Percentiles rank a stretch among this genome's conserved stretches.
These are phyloP conservation scores for Chamaetylas fuelleborni DNA, from an alignment of 2,113 vertebrate genomes.

Conservation along the genomic window DNA sequence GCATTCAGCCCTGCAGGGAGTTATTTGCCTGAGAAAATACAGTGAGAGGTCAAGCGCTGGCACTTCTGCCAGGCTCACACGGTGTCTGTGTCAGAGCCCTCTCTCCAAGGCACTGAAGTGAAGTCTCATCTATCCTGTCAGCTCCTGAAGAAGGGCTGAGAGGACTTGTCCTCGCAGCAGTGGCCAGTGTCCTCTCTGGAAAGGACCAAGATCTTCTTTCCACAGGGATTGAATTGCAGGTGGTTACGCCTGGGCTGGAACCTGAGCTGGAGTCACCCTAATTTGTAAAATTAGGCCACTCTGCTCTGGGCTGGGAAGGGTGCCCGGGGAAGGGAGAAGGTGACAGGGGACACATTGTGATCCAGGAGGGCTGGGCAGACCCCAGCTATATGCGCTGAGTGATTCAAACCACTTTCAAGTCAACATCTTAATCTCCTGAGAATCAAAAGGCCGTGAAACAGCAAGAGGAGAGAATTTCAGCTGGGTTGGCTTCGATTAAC, in stretches of 20 bases:
- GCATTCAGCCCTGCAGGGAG: background rate
- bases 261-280: background rate
- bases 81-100: conserved; percentile 62
- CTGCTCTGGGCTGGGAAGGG: background rate
- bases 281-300: background rate
- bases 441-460: background rate
- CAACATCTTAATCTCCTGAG: background rate
- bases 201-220: conserved; percentile 46
- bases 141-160: conserved; percentile 21
- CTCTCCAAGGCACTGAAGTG: conserved; percentile 38
- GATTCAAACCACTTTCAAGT: background rate
- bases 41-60: background rate
- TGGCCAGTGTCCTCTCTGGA: background rate
- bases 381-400: background rate
- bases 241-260: background rate
- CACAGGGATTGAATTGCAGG: conserved; percentile 42
- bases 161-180: background rate
- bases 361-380: background rate
- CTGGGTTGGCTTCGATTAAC: background rate
- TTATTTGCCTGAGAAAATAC: conserved; percentile 18
- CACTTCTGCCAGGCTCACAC: background rate
- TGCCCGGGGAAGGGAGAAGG: background rate
- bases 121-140: conserved; percentile 45
- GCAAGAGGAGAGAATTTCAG: background rate
- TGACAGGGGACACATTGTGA: background rate